A percentile compares a stretch with the other conserved stretches of the same genome.
Evolutionary conservation across 2,113 vertebrate species (phyloP).

Genomic region (Gobio gobio): DNA sequence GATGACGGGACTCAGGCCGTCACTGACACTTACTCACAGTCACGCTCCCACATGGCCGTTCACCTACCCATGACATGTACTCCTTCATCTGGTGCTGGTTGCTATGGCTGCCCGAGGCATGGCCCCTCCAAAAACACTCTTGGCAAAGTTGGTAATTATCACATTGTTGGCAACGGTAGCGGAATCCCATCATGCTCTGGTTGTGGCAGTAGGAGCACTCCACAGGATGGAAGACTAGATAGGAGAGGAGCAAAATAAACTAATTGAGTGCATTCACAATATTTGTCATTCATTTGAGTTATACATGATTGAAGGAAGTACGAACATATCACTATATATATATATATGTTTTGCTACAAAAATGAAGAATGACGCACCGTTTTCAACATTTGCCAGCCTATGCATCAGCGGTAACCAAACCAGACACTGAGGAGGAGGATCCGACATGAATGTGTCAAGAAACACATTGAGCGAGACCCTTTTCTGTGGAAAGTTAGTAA

Average conservation of each 20-base stretch:
- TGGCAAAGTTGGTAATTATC: conserved; percentile 99
- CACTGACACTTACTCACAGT: conserved; percentile 1
- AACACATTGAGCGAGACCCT: conserved; percentile 96
- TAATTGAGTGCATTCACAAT: neutral
- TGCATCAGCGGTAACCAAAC: conserved; percentile 98
- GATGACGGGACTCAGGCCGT: neutral
- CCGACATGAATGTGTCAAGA: conserved; percentile 97
- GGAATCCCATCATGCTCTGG: conserved; percentile 99
- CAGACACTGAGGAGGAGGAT: conserved; percentile 96
- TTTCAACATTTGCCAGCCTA: conserved; percentile 96
- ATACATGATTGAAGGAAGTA: neutral
- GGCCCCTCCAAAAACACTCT: conserved; percentile 99
- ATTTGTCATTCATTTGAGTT: neutral
- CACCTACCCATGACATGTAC: conserved; percentile 98
- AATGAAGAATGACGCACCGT: conserved; percentile 79
- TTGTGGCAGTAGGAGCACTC: conserved; percentile 99
- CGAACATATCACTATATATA: neutral
- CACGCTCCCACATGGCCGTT: conserved; percentile 41
- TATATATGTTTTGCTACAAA: neutral
- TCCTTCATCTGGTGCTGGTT: conserved; percentile 99
- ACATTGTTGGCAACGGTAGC: conserved; percentile 99
- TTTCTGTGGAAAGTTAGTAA: conserved; percentile 81
- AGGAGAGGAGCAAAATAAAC: neutral
- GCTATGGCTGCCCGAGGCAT: conserved; percentile 97
- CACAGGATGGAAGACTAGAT: conserved; percentile 95